Conservation (phyloP, 2,888 invertebrate genomes). For the Caenorhabditis afra region DNA sequence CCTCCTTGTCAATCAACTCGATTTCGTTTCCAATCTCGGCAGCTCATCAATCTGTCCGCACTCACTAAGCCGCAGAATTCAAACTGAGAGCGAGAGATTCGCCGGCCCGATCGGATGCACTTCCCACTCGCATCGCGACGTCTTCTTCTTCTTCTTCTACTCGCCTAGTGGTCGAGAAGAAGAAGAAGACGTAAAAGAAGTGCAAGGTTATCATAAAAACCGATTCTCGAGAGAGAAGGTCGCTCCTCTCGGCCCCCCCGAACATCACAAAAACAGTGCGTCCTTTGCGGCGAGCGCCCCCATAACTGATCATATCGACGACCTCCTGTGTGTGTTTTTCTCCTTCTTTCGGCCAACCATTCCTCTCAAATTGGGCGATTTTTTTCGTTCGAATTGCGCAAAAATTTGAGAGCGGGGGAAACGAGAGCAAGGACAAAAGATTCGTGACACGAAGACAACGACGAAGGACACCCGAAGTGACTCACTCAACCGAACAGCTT, state of each 20-base stretch:
- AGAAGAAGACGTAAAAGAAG: neutral
- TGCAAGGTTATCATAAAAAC: slow-evolving; percentile 8
- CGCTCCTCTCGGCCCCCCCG: too few relatives aligned
- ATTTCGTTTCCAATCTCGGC: slow-evolving; percentile 20
- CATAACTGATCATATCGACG: slow-evolving; percentile 5
- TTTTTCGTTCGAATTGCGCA: slow-evolving; percentile 6
- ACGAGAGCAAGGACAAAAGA: slow-evolving; percentile 23
- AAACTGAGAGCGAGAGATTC: neutral
- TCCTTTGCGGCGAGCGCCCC: neutral
- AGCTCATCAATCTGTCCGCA: slow-evolving; percentile 16
- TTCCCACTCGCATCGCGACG: too few relatives aligned
- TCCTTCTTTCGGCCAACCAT: neutral
- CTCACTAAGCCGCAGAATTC: slow-evolving; percentile 7
- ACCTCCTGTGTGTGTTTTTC: neutral
- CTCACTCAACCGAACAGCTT: neutral
- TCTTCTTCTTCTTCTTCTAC: too few relatives aligned
- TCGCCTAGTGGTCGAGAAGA: neutral
- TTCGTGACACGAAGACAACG: slow-evolving; percentile 22
- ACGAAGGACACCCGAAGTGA: slow-evolving; percentile 6
- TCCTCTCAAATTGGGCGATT: neutral
- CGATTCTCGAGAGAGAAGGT: neutral
- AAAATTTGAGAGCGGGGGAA: neutral
- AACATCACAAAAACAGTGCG: neutral
- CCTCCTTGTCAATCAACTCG: slow-evolving; percentile 10
- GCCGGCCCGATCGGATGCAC: neutral